Evolutionary conservation across 1,140 invertebrate species (phyloP), one percentile per base, ranked within the genome.

Genomic region (Branchinecta lindahli): DNA sequence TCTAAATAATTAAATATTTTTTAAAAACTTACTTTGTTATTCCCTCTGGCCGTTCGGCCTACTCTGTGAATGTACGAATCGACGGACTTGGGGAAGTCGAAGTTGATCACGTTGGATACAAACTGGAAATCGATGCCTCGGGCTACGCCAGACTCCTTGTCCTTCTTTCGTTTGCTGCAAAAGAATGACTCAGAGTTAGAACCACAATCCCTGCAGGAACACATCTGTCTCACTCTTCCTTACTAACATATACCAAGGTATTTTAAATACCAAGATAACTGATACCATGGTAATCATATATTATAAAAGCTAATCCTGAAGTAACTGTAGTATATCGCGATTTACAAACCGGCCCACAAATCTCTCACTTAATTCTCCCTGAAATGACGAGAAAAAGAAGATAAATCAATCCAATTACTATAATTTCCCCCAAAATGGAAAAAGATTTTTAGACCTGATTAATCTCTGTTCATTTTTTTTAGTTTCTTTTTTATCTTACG

Each of bases 41-140:
- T 91, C 15, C 93, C 96, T 73, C 96, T 83, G 0, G 96, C 96
- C 7, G 96, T 98, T 73, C 92, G 84, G 3, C 95, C 96, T 10
- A 93, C 94, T 76, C 96, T 82, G 79, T 98, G 96, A 73, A 98
- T 87, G 76, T 98, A 99, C 0, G 92, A 87, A 72, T 86, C 87
- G 0, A 91, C 84, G 77, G 90, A 88, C 0, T 84, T 77, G 0
- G 96, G 96, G 80, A 98, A 98, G 79, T 99, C 96, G 81, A 98
- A 98, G 80, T 99, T 99, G 47, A 99, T 90, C 0, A 99, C 92
- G 82, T 98, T 98, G 0, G 94, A 88, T 0, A 99, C 94, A 79
- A 88, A 91, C 76, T 98, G 93, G 79, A 99, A 99, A 81, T 99
- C 96, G 72, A 99, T 96, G 33, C 96, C 96, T 71, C 96, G 83